These are phyloP conservation scores for Chymomyza caudatula DNA, from an alignment of 2,888 invertebrate species.

Conservation along the genomic window DNA sequence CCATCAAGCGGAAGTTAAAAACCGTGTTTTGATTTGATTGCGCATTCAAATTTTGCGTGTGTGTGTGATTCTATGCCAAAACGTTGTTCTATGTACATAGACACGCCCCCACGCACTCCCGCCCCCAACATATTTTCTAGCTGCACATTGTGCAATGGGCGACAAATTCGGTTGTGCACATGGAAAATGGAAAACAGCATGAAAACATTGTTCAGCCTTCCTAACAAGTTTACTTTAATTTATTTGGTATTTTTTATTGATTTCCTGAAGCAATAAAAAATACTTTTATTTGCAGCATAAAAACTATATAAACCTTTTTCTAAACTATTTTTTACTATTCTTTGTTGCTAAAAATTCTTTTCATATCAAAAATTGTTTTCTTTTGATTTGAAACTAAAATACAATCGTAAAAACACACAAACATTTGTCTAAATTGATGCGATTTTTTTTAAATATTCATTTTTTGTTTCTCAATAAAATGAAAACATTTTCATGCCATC, in stretches of 20 bases:
- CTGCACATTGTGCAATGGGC: background rate
- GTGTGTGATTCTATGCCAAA: background rate
- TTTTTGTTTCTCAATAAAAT: too few relatives aligned
- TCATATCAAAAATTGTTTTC: background rate
- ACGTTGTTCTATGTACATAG: background rate
- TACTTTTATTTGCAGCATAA: too few relatives aligned
- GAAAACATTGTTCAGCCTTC: background rate
- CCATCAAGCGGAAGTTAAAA: conserved; percentile 68
- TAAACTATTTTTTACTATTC: background rate
- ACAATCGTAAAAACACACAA: background rate
- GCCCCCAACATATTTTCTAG: background rate
- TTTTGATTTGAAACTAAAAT: background rate
- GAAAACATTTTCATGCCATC: too few relatives aligned
- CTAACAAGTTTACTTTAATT: background rate
- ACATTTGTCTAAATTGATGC: too few relatives aligned
- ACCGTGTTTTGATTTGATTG: conserved; percentile 71
- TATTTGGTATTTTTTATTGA: background rate
- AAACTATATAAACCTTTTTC: background rate
- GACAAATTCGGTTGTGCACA: background rate
- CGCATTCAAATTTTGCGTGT: conserved; percentile 46
- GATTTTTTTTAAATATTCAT: too few relatives aligned
- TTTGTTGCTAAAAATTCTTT: background rate
- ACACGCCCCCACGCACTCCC: too few relatives aligned
- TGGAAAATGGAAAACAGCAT: background rate
- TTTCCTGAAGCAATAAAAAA: background rate